Conservation (phyloP, 2,888 invertebrate genomes). For the Drosophila antonietae region DNA sequence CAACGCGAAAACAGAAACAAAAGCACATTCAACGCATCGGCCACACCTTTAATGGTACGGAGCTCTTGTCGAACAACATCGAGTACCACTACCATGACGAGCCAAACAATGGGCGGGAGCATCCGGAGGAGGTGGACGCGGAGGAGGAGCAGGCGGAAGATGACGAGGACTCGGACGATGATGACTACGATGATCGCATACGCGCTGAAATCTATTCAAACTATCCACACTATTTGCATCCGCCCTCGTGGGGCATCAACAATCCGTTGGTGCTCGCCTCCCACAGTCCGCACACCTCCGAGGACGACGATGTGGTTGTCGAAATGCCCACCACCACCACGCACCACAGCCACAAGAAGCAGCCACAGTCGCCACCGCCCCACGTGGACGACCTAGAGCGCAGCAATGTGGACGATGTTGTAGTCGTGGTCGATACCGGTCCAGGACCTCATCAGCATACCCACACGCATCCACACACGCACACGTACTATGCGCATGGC, state of each 20-base stretch:
- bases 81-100: constrained; percentile 66
- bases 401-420: constrained; percentile 77
- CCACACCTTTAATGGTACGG: constrained; percentile 51
- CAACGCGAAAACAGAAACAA: constrained; percentile 53
- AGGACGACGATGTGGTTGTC: constrained; percentile 81
- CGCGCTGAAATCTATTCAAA: constrained; percentile 86
- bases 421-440: constrained; percentile 78
- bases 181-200: constrained; percentile 86
- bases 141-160: constrained; percentile 52
- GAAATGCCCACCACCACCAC: constrained; percentile 74
- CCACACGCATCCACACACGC: constrained; percentile 62
- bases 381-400: constrained; percentile 61
- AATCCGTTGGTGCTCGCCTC: constrained; percentile 84
- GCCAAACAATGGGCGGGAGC: constrained; percentile 36
- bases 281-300: constrained; percentile 85
- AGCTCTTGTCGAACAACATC: constrained; percentile 73
- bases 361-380: constrained; percentile 9
- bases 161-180: constrained; percentile 80
- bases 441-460: constrained; percentile 53
- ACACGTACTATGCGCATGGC: constrained; percentile 71
- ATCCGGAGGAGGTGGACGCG: constrained; percentile 54
- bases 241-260: constrained; percentile 85
- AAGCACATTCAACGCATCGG: constrained; percentile 44
- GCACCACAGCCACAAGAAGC: constrained; percentile 72
- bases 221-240: constrained; percentile 87